These are phyloP conservation scores for Fragum whitleyi DNA, from an alignment of 2,888 invertebrate species.

Conservation along the genomic window DNA sequence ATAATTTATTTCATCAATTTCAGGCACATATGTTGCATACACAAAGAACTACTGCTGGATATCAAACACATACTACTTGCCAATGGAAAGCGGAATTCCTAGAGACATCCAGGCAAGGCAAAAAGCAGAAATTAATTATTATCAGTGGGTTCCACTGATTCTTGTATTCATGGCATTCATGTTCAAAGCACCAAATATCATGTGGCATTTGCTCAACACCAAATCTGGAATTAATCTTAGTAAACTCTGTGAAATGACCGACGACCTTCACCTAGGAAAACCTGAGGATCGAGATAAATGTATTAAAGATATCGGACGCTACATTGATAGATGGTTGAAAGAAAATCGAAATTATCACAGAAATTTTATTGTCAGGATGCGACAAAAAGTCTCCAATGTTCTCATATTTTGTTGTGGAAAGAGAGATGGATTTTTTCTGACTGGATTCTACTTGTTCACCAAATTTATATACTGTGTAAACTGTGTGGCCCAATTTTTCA, in stretches of 20 bases:
- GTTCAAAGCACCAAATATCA: slow-evolving; percentile 72
- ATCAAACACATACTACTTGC: slow-evolving; percentile 86
- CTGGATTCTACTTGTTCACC: slow-evolving; percentile 70
- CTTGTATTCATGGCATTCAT: slow-evolving; percentile 75
- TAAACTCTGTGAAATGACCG: slow-evolving; percentile 66
- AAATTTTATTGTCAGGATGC: slow-evolving; percentile 62
- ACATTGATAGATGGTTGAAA: slow-evolving; percentile 73
- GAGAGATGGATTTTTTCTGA: slow-evolving; percentile 71
- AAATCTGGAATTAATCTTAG: slow-evolving; percentile 71
- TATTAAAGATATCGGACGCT: slow-evolving; percentile 67
- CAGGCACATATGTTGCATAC: slow-evolving; percentile 86
- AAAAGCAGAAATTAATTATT: slow-evolving; percentile 80
- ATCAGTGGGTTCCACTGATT: slow-evolving; percentile 85
- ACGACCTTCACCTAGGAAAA: slow-evolving; percentile 60
- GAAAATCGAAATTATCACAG: slow-evolving; percentile 69
- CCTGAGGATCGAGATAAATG: slow-evolving; percentile 68
- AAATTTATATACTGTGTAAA: slow-evolving; percentile 70
- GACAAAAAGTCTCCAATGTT: slow-evolving; percentile 67
- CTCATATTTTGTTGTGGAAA: slow-evolving; percentile 69
- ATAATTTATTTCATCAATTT: no score
- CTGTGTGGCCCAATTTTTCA: slow-evolving; percentile 71
- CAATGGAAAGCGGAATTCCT: slow-evolving; percentile 72
- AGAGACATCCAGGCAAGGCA: slow-evolving; percentile 60
- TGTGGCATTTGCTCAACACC: slow-evolving; percentile 71
- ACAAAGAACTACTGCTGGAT: slow-evolving; percentile 87